Evolutionary conservation across 1,140 invertebrate genomes (phyloP).

Genomic region (Maniola jurtina): DNA sequence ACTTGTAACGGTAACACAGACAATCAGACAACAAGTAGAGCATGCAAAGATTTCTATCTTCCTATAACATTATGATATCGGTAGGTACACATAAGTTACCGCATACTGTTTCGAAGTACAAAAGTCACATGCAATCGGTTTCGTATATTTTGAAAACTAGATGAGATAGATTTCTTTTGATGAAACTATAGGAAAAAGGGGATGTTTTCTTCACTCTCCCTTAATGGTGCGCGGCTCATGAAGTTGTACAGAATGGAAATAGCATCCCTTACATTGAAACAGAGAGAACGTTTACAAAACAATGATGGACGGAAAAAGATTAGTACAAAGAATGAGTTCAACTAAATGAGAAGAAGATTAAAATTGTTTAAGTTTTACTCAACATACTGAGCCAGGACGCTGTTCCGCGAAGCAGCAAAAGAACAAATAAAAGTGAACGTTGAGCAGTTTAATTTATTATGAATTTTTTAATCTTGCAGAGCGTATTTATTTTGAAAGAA

Average conservation of each 20-base stretch:
- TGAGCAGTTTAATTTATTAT: slow-evolving; percentile 6
- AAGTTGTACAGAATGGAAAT: slow-evolving; percentile 10
- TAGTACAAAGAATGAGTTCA: slow-evolving; percentile 1
- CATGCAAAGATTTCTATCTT: no score
- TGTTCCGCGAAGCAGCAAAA: slow-evolving; percentile 57
- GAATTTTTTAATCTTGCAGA: not conserved
- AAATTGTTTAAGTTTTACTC: slow-evolving; percentile 31
- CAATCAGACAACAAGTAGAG: no score
- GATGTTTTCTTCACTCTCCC: not conserved
- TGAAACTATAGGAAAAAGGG: no score
- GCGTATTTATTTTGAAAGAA: not conserved
- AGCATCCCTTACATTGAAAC: slow-evolving; percentile 14
- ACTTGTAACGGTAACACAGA: no score
- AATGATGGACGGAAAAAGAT: not conserved
- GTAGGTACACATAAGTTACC: no score
- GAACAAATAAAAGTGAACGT: slow-evolving; percentile 8
- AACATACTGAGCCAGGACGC: slow-evolving; percentile 67
- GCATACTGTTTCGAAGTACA: no score
- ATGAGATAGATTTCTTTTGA: no score
- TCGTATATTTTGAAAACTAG: no score
- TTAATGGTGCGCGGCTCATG: not conserved
- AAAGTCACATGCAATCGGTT: no score
- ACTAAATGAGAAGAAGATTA: not conserved
- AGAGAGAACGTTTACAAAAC: not conserved
- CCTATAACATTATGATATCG: no score